Evolutionary conservation across 2,888 invertebrate genomes (phyloP).

Genomic region (Penaeus monodon): DNA sequence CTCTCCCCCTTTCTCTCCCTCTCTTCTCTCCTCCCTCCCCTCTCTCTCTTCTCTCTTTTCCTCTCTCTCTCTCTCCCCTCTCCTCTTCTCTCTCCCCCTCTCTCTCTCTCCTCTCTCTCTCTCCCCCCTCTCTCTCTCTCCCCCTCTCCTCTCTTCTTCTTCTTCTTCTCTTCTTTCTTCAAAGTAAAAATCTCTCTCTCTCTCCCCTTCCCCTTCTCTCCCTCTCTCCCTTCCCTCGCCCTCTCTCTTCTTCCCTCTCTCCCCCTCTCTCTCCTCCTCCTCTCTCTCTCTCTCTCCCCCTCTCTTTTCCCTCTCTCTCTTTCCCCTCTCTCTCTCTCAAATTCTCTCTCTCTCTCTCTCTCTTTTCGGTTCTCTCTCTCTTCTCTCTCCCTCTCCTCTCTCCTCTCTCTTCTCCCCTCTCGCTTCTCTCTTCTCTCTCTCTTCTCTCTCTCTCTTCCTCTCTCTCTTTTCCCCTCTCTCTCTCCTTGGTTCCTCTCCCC

Average conservation of each 20-base stretch:
- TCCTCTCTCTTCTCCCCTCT: background rate
- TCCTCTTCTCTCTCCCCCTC: background rate
- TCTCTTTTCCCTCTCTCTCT: background rate
- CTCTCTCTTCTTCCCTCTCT: background rate
- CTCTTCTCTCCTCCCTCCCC: background rate
- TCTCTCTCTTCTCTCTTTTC: background rate
- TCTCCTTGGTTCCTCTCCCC: too few species aligned
- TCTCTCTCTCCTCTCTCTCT: background rate
- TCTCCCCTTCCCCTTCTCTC: background rate
- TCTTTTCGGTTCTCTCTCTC: background rate
- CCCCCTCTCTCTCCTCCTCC: background rate
- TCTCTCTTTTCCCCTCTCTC: background rate
- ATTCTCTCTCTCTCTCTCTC: background rate
- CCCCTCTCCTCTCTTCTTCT: background rate
- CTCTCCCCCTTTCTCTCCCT: background rate
- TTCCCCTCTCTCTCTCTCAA: background rate
- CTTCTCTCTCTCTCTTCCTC: background rate
- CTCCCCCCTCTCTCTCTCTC: background rate
- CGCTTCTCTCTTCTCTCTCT: background rate
- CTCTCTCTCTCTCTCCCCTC: too few species aligned
- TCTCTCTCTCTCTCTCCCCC: background rate
- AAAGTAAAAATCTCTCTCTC: too few species aligned
- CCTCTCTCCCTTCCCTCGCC: background rate
- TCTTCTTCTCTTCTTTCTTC: background rate
- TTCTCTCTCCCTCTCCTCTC: background rate